A percentile compares a stretch with the other conserved stretches of the same genome.
These are phyloP conservation scores for Tipula confusa DNA, from an alignment of 2,888 invertebrate species.

Conservation along the genomic window DNA sequence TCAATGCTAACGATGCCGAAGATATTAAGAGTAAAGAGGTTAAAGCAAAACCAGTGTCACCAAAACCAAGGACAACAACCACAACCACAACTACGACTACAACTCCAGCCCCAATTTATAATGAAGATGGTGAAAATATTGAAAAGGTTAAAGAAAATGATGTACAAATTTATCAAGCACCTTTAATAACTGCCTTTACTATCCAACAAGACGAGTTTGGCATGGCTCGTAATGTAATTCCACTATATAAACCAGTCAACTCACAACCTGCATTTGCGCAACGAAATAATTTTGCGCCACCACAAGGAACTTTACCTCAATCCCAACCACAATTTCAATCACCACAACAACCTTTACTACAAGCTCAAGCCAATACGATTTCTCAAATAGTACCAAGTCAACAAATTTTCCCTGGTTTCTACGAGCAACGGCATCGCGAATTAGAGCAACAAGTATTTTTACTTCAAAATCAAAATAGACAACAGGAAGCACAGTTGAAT, in stretches of 20 bases:
- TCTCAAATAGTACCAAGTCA: background rate
- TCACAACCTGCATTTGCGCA: constrained; percentile 29
- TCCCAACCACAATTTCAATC: constrained; percentile 49
- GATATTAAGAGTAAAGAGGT: background rate
- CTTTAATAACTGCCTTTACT: constrained; percentile 78
- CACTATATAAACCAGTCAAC: constrained; percentile 55
- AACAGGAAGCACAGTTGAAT: constrained; percentile 63
- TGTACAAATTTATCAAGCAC: constrained; percentile 77
- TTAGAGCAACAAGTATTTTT: constrained; percentile 66
- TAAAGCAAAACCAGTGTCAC: constrained; percentile 32
- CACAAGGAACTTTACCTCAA: constrained; percentile 37
- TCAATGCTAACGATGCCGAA: constrained; percentile 40
- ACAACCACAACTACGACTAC: constrained; percentile 57
- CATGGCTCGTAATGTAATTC: constrained; percentile 72
- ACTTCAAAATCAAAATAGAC: constrained; percentile 62
- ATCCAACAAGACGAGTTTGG: constrained; percentile 78
- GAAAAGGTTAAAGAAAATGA: constrained; percentile 64
- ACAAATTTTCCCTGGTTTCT: constrained; percentile 38
- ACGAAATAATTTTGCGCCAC: constrained; percentile 29
- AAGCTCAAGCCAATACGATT: constrained; percentile 39
- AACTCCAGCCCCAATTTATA: constrained; percentile 64
- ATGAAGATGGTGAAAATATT: constrained; percentile 62
- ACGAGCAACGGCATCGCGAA: constrained; percentile 64
- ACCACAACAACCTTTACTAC: constrained; percentile 45
- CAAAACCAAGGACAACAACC: constrained; percentile 40